Percentiles rank a stretch among this genome's conserved stretches.
These are phyloP conservation scores for Drosophila pseudotalamancana DNA, from an alignment of 2,888 invertebrate species.

Conservation along the genomic window DNA sequence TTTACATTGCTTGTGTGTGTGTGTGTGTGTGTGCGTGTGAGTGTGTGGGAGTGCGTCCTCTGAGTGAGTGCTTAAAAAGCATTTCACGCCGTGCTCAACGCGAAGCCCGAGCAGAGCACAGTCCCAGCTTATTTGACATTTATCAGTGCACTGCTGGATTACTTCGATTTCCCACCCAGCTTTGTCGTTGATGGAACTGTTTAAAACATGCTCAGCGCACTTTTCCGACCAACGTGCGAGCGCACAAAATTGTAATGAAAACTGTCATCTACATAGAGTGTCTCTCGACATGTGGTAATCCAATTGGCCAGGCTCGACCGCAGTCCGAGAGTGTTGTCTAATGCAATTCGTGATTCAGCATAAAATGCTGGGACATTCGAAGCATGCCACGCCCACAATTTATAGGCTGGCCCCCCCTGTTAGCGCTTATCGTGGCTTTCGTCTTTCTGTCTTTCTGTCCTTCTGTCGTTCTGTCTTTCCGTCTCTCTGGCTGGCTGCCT, in stretches of 20 bases:
- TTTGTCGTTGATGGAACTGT: conserved; percentile 70
- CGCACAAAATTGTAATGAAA: conserved; percentile 68
- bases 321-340: conserved; percentile 49
- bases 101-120: conserved; percentile 26
- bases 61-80: conserved; percentile 71
- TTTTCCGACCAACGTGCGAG: conserved; percentile 41
- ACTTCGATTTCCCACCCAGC: conserved; percentile 35
- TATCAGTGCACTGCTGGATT: conserved; percentile 72
- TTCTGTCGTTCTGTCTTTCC: background rate
- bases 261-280: conserved; percentile 45
- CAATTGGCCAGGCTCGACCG: conserved; percentile 56
- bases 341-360: conserved; percentile 79
- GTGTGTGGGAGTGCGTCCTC: conserved; percentile 9
- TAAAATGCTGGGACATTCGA: conserved; percentile 56
- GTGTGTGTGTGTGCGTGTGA: background rate
- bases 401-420: conserved; percentile 51
- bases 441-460: background rate
- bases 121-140: conserved; percentile 74
- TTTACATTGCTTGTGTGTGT: conserved; percentile 40
- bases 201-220: conserved; percentile 57
- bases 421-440: conserved; percentile 10
- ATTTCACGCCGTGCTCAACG: conserved; percentile 57
- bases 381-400: conserved; percentile 54
- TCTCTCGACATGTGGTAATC: conserved; percentile 61
- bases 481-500: conserved; percentile 33